Conservation (phyloP, 2,888 invertebrate species). For the Lepidocyrtoides sp. region DNA sequence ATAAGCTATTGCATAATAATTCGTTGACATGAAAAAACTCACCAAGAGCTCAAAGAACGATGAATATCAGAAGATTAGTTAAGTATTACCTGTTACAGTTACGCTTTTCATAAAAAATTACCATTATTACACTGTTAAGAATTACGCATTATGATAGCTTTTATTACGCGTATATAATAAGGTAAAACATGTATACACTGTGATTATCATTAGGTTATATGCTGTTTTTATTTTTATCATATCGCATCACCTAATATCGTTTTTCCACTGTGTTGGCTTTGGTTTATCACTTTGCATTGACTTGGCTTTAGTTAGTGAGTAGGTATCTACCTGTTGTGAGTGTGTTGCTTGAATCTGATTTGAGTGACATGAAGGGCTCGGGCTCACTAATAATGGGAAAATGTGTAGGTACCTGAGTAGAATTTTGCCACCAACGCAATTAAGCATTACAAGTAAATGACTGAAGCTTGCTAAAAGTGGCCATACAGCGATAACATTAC, state of each 20-base stretch:
- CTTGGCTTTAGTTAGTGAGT: not conserved
- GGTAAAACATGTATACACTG: not conserved
- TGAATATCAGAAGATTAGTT: not conserved
- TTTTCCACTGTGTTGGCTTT: not conserved
- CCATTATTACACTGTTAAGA: not conserved
- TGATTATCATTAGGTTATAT: constrained; percentile 11
- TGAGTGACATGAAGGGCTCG: constrained; percentile 20
- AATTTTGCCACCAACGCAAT: not conserved
- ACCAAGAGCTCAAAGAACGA: not conserved
- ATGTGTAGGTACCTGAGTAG: not conserved
- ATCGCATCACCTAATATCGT: not conserved
- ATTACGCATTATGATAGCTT: constrained; percentile 6
- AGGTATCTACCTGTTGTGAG: no score
- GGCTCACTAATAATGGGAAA: not conserved
- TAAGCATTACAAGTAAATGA: not conserved
- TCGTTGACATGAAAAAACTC: not conserved
- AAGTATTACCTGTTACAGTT: not conserved
- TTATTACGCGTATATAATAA: not conserved
- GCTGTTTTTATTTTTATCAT: not conserved
- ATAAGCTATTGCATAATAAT: no score
- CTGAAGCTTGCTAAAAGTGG: no score
- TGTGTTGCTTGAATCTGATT: not conserved
- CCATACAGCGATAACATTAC: not conserved
- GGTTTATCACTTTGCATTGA: not conserved
- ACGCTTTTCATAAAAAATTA: not conserved